Evolutionary conservation across 2,797 vertebrate genomes (phyloP).

Genomic region (Acipenser oxyrinchus): DNA sequence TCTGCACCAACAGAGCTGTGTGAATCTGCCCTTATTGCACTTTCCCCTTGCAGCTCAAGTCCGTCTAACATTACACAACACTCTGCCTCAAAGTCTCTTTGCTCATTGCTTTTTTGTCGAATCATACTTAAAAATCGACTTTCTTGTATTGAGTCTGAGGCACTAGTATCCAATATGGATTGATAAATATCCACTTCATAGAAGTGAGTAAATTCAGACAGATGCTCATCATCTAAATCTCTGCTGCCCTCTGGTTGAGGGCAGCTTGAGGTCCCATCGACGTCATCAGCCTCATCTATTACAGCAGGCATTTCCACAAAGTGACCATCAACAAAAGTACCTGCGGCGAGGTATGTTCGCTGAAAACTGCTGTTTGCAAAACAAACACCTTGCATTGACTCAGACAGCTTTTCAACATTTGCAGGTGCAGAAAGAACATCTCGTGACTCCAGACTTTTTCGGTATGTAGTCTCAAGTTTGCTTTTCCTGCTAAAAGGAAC

Average conservation of each 20-base stretch:
- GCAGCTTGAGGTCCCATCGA: slow-evolving; percentile 84
- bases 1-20: slow-evolving; percentile 78
- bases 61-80: slow-evolving; percentile 95
- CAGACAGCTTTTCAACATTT: slow-evolving; percentile 71
- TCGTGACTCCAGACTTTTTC: slow-evolving; percentile 67
- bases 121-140: slow-evolving; percentile 99
- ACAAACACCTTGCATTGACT: slow-evolving; percentile 84
- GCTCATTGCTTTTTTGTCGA: slow-evolving; percentile 92
- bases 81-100: slow-evolving; percentile 87
- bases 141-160: slow-evolving; percentile 96
- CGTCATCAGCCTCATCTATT: slow-evolving; percentile 74
- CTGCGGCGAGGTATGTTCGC: slow-evolving; percentile 88
- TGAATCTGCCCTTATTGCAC: slow-evolving; percentile 97
- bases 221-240: slow-evolving; percentile 98
- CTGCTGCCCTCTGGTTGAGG: slow-evolving; percentile 85
- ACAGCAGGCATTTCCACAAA: slow-evolving; percentile 93
- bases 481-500: slow-evolving; percentile 86
- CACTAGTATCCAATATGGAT: slow-evolving; percentile 99
- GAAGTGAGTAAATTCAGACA: slow-evolving; percentile 97
- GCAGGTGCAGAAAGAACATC: slow-evolving; percentile 50
- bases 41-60: slow-evolving; percentile 92
- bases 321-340: slow-evolving; percentile 94
- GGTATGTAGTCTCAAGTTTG: slow-evolving; percentile 95
- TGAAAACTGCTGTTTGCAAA: slow-evolving; percentile 77
- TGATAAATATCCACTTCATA: slow-evolving; percentile 99